Evolutionary conservation across 2,888 invertebrate species (phyloP).

Genomic region (Corythucha ciliata): DNA sequence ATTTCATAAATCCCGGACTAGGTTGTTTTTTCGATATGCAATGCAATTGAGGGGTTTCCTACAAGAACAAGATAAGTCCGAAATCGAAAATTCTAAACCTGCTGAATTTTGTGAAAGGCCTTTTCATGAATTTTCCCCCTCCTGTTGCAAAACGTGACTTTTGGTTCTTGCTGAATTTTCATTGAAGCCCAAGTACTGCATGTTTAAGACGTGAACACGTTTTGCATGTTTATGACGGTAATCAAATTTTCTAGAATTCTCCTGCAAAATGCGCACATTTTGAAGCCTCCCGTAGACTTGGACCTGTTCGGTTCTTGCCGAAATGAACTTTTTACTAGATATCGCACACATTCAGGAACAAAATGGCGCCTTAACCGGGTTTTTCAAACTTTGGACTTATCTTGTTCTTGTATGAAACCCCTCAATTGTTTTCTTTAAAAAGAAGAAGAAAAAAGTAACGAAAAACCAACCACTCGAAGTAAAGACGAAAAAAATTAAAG

Average conservation of each 20-base stretch:
- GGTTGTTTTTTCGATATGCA: no score
- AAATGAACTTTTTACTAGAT: no score
- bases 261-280: slow-evolving; percentile 1
- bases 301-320: slow-evolving; percentile 1
- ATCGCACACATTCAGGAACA: no score
- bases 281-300: neutral
- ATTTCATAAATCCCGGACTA: no score
- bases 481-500: no score
- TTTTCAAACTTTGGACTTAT: neutral
- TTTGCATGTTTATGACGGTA: no score
- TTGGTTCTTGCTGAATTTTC: neutral
- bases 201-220: no score
- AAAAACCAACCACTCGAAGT: no score
- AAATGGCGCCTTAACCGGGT: slow-evolving; percentile 1
- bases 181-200: no score
- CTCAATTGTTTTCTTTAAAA: no score
- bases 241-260: neutral
- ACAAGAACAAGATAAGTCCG: no score
- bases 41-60: neutral
- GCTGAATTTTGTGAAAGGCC: slow-evolving; percentile 1
- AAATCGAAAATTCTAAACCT: slow-evolving; percentile 1
- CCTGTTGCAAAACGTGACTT: slow-evolving; percentile 1
- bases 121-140: neutral
- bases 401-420: slow-evolving; percentile 1
- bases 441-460: no score